Evolutionary conservation across 2,797 vertebrate species (phyloP), one percentile per base, ranked within the genome.

Genomic region (Aphelocoma californica): DNA sequence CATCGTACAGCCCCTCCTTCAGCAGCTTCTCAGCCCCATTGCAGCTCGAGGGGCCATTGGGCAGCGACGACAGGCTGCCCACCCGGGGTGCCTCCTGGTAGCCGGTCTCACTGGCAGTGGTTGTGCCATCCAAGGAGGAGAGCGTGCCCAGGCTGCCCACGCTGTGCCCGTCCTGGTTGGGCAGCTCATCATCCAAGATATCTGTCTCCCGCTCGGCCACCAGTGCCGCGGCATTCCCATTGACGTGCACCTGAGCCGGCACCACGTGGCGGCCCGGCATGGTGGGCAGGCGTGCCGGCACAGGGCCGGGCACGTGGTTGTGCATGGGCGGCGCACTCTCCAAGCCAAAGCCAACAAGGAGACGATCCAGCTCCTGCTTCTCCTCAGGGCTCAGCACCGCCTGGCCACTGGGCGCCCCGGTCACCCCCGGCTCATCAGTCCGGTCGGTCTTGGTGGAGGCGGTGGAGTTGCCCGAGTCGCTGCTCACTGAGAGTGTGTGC

Each of bases 401-500:
- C 79, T 95, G 98, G 94, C 97, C 48, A 0, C 95, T 54, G 81
- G 97, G 90, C 71, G 34, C 92, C 86, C 95, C 98, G 0, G 98
- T 97, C 40, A 70, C 97, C 40, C 85, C 96, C 1, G 97, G 97
- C 93, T 99, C 99, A 98, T 99, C 99, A 0, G 99, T 99, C 94
- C 98, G 98, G 97, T 99, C 99, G 0, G 99, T 99, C 97, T 99
- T 99, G 92, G 99, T 99, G 69, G 99, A 99, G 47, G 99, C 99
- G 0, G 99, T 99, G 56, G 99, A 99, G 97, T 99, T 99, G 80
- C 99, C 99, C 0, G 99, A 99, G 96, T 99, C 99, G 0, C 99
- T 99, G 98, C 99, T 99, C 96, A 99, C 99, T 0, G 99, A 99
- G 23, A 99, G 97, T 4, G 99, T 99, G 92, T 99, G 99, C 96